phyloP scores from a whole-genome alignment of 2,113 vertebrate genomes.

The Erpornis zantholeuca region DNA sequence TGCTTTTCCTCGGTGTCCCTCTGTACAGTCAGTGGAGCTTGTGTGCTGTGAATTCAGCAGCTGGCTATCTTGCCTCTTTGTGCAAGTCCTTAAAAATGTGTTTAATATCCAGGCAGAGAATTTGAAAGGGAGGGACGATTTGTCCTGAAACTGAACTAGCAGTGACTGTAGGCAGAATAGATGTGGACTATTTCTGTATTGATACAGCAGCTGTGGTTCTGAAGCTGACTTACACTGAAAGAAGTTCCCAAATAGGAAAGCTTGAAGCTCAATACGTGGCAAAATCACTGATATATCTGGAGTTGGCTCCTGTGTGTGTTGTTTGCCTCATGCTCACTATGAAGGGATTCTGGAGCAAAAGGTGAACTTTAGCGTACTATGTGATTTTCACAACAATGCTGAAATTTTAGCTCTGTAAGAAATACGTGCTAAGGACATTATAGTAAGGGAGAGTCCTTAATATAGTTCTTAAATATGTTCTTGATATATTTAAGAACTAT shows the following conservation, averaged over 20 bases:
- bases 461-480: not conserved
- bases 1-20: not conserved
- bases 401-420: not conserved
- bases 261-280: not conserved
- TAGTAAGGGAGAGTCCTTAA: not conserved
- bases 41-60: not conserved
- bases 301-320: not conserved
- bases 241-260: not conserved
- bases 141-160: not conserved
- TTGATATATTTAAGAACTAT: not conserved
- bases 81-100: not conserved
- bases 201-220: not conserved
- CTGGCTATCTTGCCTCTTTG: not conserved
- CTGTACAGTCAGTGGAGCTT: not conserved
- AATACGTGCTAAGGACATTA: not conserved
- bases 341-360: not conserved
- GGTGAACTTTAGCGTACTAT: fast-evolving
- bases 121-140: not conserved
- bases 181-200: not conserved
- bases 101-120: not conserved
- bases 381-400: not conserved
- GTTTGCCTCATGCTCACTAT: not conserved
- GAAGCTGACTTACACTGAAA: not conserved
- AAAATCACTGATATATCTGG: not conserved
- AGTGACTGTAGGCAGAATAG: not conserved